phyloP scores from a whole-genome alignment of 2,113 vertebrate genomes.

The Pygoscelis adeliae region DNA sequence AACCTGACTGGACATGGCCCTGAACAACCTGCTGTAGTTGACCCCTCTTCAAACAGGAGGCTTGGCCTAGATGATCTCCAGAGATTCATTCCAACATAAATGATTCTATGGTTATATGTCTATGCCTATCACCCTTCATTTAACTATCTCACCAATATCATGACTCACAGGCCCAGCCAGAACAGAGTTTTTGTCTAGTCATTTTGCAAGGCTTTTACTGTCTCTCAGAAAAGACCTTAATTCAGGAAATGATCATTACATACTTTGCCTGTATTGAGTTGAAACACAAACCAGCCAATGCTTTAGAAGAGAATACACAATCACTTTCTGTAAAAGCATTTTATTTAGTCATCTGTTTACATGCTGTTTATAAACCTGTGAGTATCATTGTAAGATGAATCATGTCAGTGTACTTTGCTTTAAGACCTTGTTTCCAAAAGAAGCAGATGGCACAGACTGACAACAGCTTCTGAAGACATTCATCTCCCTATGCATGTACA shows the following conservation, averaged over 20 bases:
- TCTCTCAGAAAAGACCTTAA: not conserved
- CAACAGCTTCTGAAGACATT: not conserved
- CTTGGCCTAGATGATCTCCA: not conserved
- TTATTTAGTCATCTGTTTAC: constrained; percentile 45
- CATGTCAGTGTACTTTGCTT: constrained; percentile 1
- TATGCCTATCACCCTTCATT: not conserved
- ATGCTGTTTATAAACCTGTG: constrained; percentile 54
- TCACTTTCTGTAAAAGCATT: constrained; percentile 28
- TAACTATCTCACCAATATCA: not conserved
- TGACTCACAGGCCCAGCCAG: not conserved
- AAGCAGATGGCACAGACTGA: constrained; percentile 56
- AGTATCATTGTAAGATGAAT: constrained; percentile 43
- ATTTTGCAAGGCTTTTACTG: not conserved
- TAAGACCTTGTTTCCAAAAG: constrained; percentile 34
- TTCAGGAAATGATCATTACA: not conserved
- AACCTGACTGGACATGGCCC: not conserved
- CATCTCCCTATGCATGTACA: not conserved
- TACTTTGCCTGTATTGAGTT: not conserved
- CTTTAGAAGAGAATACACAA: constrained; percentile 19
- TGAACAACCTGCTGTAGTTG: not conserved
- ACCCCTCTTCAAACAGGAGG: not conserved
- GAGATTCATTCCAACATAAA: not conserved
- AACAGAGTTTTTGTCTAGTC: not conserved
- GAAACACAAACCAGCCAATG: not conserved
- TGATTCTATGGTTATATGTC: not conserved